Conservation (phyloP, 2,888 invertebrate species). For the Cosmia trapezina region DNA sequence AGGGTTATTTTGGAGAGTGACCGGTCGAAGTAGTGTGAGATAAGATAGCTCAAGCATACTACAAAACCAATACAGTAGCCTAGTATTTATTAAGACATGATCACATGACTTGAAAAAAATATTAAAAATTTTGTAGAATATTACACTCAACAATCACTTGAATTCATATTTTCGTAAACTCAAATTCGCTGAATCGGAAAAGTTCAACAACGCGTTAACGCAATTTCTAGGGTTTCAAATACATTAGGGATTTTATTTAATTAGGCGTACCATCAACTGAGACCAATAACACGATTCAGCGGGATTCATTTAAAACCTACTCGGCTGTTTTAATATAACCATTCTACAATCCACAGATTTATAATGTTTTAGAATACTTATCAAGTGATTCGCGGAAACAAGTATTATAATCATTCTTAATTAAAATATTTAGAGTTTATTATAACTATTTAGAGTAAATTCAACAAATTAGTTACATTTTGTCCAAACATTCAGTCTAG, state of each 20-base stretch:
- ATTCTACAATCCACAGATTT: background rate
- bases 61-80: background rate
- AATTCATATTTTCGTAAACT: slow-evolving; percentile 5
- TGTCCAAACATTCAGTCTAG: background rate
- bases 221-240: slow-evolving; percentile 11
- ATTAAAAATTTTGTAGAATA: background rate
- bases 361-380: background rate
- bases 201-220: slow-evolving; percentile 15
- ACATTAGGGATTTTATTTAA: background rate
- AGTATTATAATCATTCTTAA: background rate
- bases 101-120: no score
- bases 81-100: no score
- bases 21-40: background rate
- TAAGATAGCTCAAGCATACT: background rate
- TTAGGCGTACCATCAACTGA: background rate
- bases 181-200: background rate
- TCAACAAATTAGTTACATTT: background rate
- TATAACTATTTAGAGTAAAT: background rate
- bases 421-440: background rate
- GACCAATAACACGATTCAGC: background rate
- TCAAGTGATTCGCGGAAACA: background rate
- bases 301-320: slow-evolving; percentile 13
- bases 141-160: background rate
- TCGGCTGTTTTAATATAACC: background rate
- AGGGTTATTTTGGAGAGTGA: background rate